phyloP scores from a whole-genome alignment of 2,888 invertebrate genomes.

The Teinopalpus imperialis region DNA sequence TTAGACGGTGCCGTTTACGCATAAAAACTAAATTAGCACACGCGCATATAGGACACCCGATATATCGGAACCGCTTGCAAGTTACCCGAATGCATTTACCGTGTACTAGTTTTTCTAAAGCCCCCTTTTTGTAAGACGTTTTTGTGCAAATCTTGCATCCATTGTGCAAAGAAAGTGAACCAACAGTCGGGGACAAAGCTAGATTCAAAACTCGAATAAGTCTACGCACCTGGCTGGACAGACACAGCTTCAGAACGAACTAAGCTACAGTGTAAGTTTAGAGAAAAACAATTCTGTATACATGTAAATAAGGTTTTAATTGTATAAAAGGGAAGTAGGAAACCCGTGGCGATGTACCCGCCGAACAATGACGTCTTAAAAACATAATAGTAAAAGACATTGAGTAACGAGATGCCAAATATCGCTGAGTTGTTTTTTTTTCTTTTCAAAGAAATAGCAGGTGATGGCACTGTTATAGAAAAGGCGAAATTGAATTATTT shows the following conservation, averaged over 20 bases:
- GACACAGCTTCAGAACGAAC: constrained; percentile 38
- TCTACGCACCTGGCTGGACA: constrained; percentile 66
- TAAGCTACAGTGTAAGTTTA: constrained; percentile 44
- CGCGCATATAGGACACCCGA: constrained; percentile 30
- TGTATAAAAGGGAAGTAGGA: constrained; percentile 52
- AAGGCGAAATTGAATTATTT: constrained; percentile 73
- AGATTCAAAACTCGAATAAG: constrained; percentile 51
- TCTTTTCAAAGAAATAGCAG: constrained; percentile 61
- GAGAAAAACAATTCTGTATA: constrained; percentile 60
- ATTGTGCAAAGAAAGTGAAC: constrained; percentile 69
- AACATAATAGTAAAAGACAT: constrained; percentile 65
- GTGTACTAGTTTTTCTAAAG: constrained; percentile 54
- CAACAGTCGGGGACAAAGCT: constrained; percentile 50
- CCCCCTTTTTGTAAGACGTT: constrained; percentile 62
- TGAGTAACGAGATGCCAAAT: constrained; percentile 74
- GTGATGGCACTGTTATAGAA: constrained; percentile 70
- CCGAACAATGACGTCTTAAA: constrained; percentile 56
- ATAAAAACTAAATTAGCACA: constrained; percentile 33
- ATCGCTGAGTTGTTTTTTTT: constrained; percentile 55
- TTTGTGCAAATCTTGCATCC: constrained; percentile 77
- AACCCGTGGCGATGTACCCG: constrained; percentile 44
- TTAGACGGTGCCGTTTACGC: constrained; percentile 26
- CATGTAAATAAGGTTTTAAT: constrained; percentile 68
- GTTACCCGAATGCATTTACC: constrained; percentile 42
- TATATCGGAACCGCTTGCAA: constrained; percentile 35